phyloP scores from a whole-genome alignment of 1,140 invertebrate genomes.

The Drosophila lowei region DNA sequence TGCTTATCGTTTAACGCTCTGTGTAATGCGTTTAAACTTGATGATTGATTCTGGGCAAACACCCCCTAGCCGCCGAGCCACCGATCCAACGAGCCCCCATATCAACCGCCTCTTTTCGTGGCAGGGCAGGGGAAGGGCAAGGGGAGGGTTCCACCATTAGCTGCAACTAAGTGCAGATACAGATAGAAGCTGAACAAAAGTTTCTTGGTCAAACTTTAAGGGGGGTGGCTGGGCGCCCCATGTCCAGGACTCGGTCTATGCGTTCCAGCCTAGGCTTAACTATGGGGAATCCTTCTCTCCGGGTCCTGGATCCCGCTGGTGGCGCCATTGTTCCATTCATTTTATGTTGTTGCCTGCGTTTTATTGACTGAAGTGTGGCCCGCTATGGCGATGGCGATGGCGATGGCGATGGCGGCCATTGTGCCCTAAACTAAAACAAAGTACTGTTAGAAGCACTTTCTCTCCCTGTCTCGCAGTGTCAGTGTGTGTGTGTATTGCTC shows the following conservation, averaged over 20 bases:
- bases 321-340: slow-evolving; percentile 70
- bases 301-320: not conserved
- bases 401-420: slow-evolving; percentile 65
- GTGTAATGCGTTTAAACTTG: slow-evolving; percentile 80
- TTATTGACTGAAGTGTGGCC: slow-evolving; percentile 74
- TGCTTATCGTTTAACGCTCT: slow-evolving; percentile 79
- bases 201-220: slow-evolving; percentile 69
- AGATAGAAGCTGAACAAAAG: slow-evolving; percentile 53
- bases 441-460: slow-evolving; percentile 73
- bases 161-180: slow-evolving; percentile 68
- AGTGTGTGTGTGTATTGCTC: slow-evolving; percentile 13
- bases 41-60: slow-evolving; percentile 67
- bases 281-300: slow-evolving; percentile 7
- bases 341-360: slow-evolving; percentile 80
- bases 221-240: slow-evolving; percentile 15
- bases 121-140: too few species aligned
- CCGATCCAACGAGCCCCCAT: not conserved
- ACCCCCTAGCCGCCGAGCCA: not conserved
- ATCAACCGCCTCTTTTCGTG: too few species aligned
- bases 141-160: slow-evolving; percentile 19
- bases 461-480: slow-evolving; percentile 36
- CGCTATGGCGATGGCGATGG: slow-evolving; percentile 31
- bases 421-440: slow-evolving; percentile 79
- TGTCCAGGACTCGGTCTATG: slow-evolving; percentile 9
- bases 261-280: slow-evolving; percentile 36